phyloP scores from a whole-genome alignment of 1,140 invertebrate species.

The Neodiprion pinetum region DNA sequence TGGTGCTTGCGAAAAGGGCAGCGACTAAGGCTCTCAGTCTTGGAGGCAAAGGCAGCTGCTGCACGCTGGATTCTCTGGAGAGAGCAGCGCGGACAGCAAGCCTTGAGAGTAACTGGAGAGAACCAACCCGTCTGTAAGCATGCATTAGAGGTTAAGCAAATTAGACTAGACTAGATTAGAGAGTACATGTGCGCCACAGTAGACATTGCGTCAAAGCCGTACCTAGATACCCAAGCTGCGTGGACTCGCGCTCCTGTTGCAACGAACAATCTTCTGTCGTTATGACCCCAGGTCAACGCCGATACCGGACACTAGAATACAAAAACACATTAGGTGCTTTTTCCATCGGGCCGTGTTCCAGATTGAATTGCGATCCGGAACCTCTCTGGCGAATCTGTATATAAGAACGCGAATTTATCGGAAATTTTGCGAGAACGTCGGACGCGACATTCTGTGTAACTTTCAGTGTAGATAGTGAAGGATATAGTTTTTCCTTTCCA shows the following conservation, averaged over 20 bases:
- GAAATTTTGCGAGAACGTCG: too few relatives aligned
- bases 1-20: constrained; percentile 94
- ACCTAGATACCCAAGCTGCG: constrained; percentile 89
- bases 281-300: constrained; percentile 97
- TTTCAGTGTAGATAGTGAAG: too few relatives aligned
- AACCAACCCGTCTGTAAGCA: constrained; percentile 77
- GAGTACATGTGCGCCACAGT: constrained; percentile 61
- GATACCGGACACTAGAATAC: constrained; percentile 79
- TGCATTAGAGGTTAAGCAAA: constrained; percentile 39
- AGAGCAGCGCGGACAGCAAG: constrained; percentile 72
- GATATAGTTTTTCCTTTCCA: too few relatives aligned
- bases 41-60: constrained; percentile 82
- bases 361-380: too few relatives aligned
- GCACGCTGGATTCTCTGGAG: constrained; percentile 63
- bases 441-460: too few relatives aligned
- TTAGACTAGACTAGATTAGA: not conserved
- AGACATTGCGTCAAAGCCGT: constrained; percentile 33
- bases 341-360: too few relatives aligned
- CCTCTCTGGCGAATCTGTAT: too few relatives aligned
- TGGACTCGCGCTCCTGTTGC: constrained; percentile 89
- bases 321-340: not conserved
- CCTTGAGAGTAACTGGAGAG: constrained; percentile 86
- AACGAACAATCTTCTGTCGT: constrained; percentile 92
- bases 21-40: constrained; percentile 83
- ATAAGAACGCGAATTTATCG: too few relatives aligned